Percentiles rank a stretch among this genome's conserved stretches.
Conservation (phyloP, 1,140 invertebrate genomes). For the Euwallacea fornicatus region DNA sequence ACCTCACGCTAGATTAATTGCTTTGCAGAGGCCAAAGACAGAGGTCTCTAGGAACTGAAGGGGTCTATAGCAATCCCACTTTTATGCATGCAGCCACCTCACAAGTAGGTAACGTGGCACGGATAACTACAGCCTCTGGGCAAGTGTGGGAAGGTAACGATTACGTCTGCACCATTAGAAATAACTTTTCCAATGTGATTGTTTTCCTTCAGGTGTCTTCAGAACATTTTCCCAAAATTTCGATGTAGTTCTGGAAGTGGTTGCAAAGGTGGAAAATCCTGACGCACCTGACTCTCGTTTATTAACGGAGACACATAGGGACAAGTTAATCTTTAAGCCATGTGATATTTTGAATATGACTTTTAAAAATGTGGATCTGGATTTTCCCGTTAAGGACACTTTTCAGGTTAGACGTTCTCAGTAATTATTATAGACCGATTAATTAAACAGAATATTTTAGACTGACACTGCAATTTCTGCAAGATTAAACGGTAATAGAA, state of each 20-base stretch:
- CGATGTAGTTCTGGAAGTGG: constrained; percentile 78
- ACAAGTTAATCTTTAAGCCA: constrained; percentile 83
- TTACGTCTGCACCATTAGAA: neutral
- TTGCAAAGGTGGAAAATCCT: constrained; percentile 72
- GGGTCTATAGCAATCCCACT: constrained; percentile 82
- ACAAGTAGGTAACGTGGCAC: constrained; percentile 78
- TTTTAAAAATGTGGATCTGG: constrained; percentile 80
- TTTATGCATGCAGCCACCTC: constrained; percentile 85
- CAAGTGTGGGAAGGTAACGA: constrained; percentile 73
- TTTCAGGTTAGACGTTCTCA: constrained; percentile 58
- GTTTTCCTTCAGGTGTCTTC: constrained; percentile 63
- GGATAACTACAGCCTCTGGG: constrained; percentile 80
- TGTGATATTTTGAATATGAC: constrained; percentile 79
- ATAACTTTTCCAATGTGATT: neutral
- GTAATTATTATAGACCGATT: too few relatives aligned
- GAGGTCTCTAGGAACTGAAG: constrained; percentile 67
- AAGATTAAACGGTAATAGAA: constrained; percentile 61
- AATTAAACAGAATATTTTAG: constrained; percentile 24
- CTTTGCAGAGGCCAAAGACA: constrained; percentile 62
- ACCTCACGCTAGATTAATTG: too few relatives aligned
- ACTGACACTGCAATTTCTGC: constrained; percentile 73
- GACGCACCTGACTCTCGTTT: constrained; percentile 52
- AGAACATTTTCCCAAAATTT: constrained; percentile 78
- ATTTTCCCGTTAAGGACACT: constrained; percentile 81
- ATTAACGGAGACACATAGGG: constrained; percentile 69